A percentile compares a stretch with the other conserved stretches of the same genome.
Conservation (phyloP, 2,888 invertebrate species). For the Platynereis dumerilii region DNA sequence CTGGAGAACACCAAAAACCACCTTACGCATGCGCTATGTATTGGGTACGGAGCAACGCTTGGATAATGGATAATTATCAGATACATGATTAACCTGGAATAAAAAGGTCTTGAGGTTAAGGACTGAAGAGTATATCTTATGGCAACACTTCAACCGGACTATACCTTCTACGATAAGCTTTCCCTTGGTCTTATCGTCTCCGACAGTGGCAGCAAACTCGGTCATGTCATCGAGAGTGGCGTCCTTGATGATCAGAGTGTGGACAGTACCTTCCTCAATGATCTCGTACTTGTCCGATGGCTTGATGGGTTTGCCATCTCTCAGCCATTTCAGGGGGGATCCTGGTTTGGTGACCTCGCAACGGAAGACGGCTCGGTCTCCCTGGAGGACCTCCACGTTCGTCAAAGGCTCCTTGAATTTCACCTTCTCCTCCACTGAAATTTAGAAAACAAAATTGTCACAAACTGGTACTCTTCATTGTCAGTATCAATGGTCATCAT, state of each 20-base stretch:
- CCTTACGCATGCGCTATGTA: too few species aligned
- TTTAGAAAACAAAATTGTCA: not conserved
- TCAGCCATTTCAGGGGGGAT: slow-evolving; percentile 90
- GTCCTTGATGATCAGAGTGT: slow-evolving; percentile 48
- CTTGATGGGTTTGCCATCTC: slow-evolving; percentile 71
- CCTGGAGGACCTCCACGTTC: slow-evolving; percentile 41
- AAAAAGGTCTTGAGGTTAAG: too few species aligned
- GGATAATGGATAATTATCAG: too few species aligned
- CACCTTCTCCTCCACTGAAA: slow-evolving; percentile 3
- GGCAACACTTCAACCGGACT: not conserved
- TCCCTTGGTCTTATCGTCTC: slow-evolving; percentile 48
- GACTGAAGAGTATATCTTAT: too few species aligned
- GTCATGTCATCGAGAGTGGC: slow-evolving; percentile 55
- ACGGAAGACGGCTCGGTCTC: slow-evolving; percentile 76
- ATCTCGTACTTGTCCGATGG: slow-evolving; percentile 58
- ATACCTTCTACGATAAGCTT: slow-evolving; percentile 40
- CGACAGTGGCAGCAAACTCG: slow-evolving; percentile 51
- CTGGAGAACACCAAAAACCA: too few species aligned
- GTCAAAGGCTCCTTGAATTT: slow-evolving; percentile 12
- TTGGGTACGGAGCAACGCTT: too few species aligned
- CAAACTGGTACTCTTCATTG: too few species aligned
- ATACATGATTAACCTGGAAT: too few species aligned
- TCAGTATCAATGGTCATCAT: too few species aligned
- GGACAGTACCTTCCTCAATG: slow-evolving; percentile 42
- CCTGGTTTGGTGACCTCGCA: slow-evolving; percentile 95